Base-by-base conservation (phyloP, 2,797 vertebrate genomes). In the Bradypus variegatus region DNA sequence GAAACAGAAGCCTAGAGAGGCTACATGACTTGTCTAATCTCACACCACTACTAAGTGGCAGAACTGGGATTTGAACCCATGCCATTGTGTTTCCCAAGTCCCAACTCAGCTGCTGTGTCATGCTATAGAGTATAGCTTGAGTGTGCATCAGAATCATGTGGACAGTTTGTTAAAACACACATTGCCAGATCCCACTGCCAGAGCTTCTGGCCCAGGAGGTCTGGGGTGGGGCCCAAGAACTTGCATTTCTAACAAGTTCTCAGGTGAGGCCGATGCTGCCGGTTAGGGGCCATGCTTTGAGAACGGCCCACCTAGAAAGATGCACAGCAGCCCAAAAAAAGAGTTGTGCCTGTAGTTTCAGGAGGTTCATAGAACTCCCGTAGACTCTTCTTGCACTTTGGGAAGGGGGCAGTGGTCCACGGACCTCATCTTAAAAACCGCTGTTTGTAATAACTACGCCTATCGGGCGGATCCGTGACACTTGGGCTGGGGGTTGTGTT, bases 331-430 rank as follows among this genome's bases (percentile, higher is more conserved):
- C 45, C 36, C 60, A 21, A 33, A 21, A 3, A 38, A 48, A 75
- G 76, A 69, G 45, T 14, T 29, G 12, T 50, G 18, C 41, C 48
- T 84, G 21, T 0, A 13, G 45, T 73, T 62, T 60, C 25, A 23
- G 67, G 25, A 60, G 25, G 27, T 9, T 81, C 33, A 3, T 31
- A 50, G 80, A 27, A 50, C 58, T 87, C 73, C 27, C 33, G 1
- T 6, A 45, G 65, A 50, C 18, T 33, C 82, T 50, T 55, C 6
- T 8, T 0, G 8, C 33, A 53, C 31, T 65, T 48, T 6, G 8
- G 62, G 29, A 31, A 45, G 15, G 2, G 8, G 48, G 27, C 53
- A 19, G 50, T 8, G 27, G 45, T 48, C 83, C 6, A 0, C 0
- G 8, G 70, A 62, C 70, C 50, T 81, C 19, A 15, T n/a, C 25